A percentile compares a stretch with the other conserved stretches of the same genome.
These are phyloP conservation scores for Otolemur garnettii DNA, from an alignment of 2,113 vertebrate species.

Conservation along the genomic window DNA sequence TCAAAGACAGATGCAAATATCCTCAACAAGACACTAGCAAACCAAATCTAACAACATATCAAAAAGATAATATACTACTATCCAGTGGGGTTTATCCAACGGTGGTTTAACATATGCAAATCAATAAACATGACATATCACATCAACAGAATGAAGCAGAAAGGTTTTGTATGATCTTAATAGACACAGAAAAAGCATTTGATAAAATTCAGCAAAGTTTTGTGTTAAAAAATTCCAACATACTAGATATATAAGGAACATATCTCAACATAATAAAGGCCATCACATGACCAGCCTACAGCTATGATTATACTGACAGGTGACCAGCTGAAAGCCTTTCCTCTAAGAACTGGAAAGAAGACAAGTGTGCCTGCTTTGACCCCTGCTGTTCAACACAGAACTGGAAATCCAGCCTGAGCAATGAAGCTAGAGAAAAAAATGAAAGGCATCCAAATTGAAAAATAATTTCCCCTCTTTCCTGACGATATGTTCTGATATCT, in stretches of 20 bases:
- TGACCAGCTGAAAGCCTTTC: not conserved
- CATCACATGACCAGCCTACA: not conserved
- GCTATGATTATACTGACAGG: not conserved
- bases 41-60: not conserved
- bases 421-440: not conserved
- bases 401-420: not conserved
- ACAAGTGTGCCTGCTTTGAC: not conserved
- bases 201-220: not conserved
- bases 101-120: not conserved
- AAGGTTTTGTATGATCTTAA: not conserved
- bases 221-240: not conserved
- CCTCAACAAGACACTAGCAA: not conserved
- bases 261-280: not conserved
- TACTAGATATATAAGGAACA: not conserved
- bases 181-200: not conserved
- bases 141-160: not conserved
- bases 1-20: not conserved
- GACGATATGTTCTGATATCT: not conserved
- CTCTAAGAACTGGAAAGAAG: not conserved
- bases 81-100: not conserved
- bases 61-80: not conserved
- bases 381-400: not conserved
- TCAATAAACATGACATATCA: not conserved
- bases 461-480: not conserved
- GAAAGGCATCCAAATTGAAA: not conserved